Base-by-base conservation (phyloP, 2,113 vertebrate genomes). In the Pterocles orientalis region DNA sequence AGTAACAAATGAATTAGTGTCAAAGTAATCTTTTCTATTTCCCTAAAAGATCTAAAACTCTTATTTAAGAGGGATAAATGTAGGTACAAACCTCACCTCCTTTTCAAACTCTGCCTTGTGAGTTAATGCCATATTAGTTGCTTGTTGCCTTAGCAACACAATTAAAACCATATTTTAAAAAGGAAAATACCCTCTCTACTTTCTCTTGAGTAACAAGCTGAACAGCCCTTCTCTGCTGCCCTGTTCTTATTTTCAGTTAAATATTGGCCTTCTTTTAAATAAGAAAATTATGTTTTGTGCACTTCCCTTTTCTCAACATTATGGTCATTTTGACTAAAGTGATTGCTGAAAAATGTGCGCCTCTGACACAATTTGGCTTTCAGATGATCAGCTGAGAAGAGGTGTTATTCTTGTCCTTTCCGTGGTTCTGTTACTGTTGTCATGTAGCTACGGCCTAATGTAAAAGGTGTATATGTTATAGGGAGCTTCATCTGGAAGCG, bases 121-220 rank as follows among this genome's bases (percentile, higher is more conserved):
- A 78, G 14, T 69, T 78, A 90, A 79, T 86, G 64, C 45, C 11
- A 28, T 57, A 41, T 26, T 36, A 11, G 50, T 73, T 92, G 66
- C 76, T 88, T 92, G 72, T 78, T 94, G 26, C 64, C 71, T 82
- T 87, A 95, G 53, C 61, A 94, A 78, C 51, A 68, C 77, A 92
- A 89, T 78, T 91, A 75, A 82, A 95, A 84, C 9, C 14, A 18
- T 71, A 57, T 68, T 94, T 92, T 84, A 47, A 34, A 91, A 82
- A 68, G 51, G 53, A 75, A 64, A 84, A 78, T 12, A 29, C 7
- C 15, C 14, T 45, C 16, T 47, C 18, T 54, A 3, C 10, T 92
- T 93, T 81, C 45, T 88, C 31, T 68, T 48, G 36, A 71, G n/a
- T 50, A 76, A 77, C 34, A 34, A 62, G 28, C 15, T 66, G 43